Evolutionary conservation across 2,888 invertebrate species (phyloP).

Genomic region (Sinohyriopsis cumingii): DNA sequence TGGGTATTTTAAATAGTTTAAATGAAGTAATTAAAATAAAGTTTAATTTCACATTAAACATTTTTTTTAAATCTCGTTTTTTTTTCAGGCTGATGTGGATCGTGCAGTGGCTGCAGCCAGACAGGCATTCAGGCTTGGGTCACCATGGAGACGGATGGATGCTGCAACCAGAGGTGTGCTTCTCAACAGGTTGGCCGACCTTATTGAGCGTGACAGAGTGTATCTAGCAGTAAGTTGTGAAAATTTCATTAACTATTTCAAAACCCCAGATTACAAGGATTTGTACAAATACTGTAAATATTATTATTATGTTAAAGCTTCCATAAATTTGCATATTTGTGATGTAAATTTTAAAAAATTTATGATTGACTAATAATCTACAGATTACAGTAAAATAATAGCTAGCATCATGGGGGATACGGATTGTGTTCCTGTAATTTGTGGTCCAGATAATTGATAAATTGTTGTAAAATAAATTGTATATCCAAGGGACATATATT

Average conservation of each 20-base stretch:
- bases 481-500: too few species aligned
- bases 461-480: too few species aligned
- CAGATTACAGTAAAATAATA: too few species aligned
- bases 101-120: constrained; percentile 75
- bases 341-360: background rate
- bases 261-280: background rate
- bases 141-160: constrained; percentile 79
- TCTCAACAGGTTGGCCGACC: constrained; percentile 85
- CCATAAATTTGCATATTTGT: background rate
- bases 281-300: background rate
- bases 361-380: too few species aligned
- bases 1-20: background rate
- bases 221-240: constrained; percentile 80
- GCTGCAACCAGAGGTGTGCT: constrained; percentile 87
- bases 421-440: too few species aligned
- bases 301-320: background rate
- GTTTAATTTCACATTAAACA: background rate
- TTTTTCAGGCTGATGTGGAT: constrained; percentile 74
- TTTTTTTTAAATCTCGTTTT: too few species aligned
- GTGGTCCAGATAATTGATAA: too few species aligned
- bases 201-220: constrained; percentile 84
- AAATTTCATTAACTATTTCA: too few species aligned
- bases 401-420: too few species aligned
- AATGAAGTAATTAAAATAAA: background rate
- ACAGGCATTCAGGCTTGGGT: constrained; percentile 74